Base-by-base conservation (phyloP, 2,888 invertebrate species). In the Heteromurus nitidus region DNA sequence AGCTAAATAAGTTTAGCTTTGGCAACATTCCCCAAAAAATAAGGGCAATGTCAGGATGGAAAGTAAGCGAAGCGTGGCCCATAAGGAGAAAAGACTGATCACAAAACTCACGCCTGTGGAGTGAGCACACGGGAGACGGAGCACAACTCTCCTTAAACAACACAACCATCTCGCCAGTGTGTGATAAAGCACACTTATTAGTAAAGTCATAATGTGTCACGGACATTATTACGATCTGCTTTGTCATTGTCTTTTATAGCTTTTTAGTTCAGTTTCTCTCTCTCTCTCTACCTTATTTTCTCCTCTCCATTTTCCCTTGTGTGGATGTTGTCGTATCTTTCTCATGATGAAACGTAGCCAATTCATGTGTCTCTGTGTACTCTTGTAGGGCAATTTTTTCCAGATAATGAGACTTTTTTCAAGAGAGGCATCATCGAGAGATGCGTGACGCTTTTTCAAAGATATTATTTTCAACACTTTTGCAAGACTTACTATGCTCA, bases 241-340 rank as follows among this genome's bases (percentile, higher is more conserved):
- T 79, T 79, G 79, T 79, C 79, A 79, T 79, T 79, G 79, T 79
- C 69, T 70, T 79, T 64, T 70, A 64, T 53, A 79, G 79, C 58
- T 42, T 68, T 67, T 65, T n/a, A n/a, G n/a, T n/a, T n/a, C n/a
- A n/a, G n/a, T n/a, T n/a, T n/a, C n/a, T n/a, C n/a, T n/a, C n/a
- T n/a, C n/a, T n/a, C n/a, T n/a, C n/a, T n/a, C n/a, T n/a, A n/a
- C n/a, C n/a, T n/a, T n/a, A n/a, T n/a, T n/a, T n/a, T n/a, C n/a
- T n/a, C n/a, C n/a, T n/a, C n/a, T n/a, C n/a, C n/a, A n/a, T n/a
- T n/a, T n/a, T n/a, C n/a, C n/a, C n/a, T n/a, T n/a, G n/a, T n/a
- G n/a, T n/a, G n/a, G n/a, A n/a, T n/a, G n/a, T n/a, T n/a, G n/a
- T n/a, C n/a, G n/a, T n/a, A n/a, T n/a, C n/a, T n/a, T n/a, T n/a